Evolutionary conservation across 2,797 vertebrate genomes (phyloP).

Genomic region (Coregonus sp.): DNA sequence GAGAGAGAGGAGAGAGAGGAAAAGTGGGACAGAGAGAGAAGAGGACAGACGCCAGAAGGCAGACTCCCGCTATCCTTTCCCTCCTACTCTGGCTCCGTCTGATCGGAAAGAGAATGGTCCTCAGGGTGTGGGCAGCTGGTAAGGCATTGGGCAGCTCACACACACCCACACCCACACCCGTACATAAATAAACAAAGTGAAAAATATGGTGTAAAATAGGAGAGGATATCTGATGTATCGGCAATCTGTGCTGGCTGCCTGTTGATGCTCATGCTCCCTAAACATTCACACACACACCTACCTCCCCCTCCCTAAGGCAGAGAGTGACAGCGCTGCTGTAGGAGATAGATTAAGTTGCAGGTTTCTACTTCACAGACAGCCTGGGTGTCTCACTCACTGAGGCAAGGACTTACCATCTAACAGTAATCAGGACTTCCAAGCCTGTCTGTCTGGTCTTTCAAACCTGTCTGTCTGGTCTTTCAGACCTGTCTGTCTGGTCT

Average conservation of each 20-base stretch:
- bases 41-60: constrained; percentile 21
- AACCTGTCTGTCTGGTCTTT: too few relatives aligned
- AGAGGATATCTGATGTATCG: not conserved
- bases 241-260: constrained; percentile 11
- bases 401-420: constrained; percentile 55
- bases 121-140: constrained; percentile 10
- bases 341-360: not conserved
- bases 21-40: not conserved
- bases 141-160: not conserved
- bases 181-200: constrained; percentile 2
- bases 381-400: not conserved
- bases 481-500: constrained; percentile 39
- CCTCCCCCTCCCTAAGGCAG: not conserved
- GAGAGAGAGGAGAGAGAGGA: not conserved
- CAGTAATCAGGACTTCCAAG: constrained; percentile 67
- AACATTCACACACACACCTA: not conserved
- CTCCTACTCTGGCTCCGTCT: constrained; percentile 4
- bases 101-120: constrained; percentile 6
- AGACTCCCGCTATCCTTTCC: constrained; percentile 16
- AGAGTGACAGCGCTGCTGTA: constrained; percentile 13
- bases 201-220: constrained; percentile 3
- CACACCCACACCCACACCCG: not conserved
- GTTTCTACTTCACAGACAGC: constrained; percentile 1
- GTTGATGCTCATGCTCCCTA: not conserved
- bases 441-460: constrained; percentile 37